Evolutionary conservation across 2,113 vertebrate species (phyloP).

Genomic region (Cnemophilus loriae): DNA sequence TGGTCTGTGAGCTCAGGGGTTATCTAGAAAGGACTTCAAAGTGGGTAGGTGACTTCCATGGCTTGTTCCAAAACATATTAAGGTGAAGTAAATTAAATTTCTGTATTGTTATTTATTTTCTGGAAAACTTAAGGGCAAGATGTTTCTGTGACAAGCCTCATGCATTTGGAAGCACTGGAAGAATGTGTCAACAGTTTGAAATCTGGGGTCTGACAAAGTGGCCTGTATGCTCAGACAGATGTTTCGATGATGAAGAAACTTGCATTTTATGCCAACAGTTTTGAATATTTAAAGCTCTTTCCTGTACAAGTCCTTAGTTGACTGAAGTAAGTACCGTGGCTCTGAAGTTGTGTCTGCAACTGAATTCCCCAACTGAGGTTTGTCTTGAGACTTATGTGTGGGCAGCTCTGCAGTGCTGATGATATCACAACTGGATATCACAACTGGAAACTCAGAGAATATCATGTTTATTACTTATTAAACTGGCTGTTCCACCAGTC

Average conservation of each 20-base stretch:
- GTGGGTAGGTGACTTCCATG: background rate
- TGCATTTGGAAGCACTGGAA: background rate
- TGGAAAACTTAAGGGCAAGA: background rate
- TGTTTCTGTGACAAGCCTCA: background rate
- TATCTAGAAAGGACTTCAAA: background rate
- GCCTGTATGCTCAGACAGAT: background rate
- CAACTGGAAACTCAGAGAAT: slow-evolving; percentile 23
- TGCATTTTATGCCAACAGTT: background rate
- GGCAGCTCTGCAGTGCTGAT: background rate
- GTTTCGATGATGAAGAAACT: background rate
- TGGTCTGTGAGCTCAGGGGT: background rate
- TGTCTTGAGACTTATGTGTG: background rate
- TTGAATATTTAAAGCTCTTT: slow-evolving; percentile 1
- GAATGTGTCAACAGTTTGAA: background rate
- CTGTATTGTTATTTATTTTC: background rate
- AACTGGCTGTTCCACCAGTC: background rate
- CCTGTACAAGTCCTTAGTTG: background rate
- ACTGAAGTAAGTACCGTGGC: background rate
- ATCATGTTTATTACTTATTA: background rate
- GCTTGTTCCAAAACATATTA: background rate
- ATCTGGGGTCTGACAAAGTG: background rate
- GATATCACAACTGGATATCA: slow-evolving; percentile 8
- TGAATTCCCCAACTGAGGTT: background rate
- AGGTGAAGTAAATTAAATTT: background rate
- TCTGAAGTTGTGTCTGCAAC: slow-evolving; percentile 1